These are phyloP conservation scores for Lysandra coridon DNA, from an alignment of 2,888 invertebrate species.

Conservation along the genomic window DNA sequence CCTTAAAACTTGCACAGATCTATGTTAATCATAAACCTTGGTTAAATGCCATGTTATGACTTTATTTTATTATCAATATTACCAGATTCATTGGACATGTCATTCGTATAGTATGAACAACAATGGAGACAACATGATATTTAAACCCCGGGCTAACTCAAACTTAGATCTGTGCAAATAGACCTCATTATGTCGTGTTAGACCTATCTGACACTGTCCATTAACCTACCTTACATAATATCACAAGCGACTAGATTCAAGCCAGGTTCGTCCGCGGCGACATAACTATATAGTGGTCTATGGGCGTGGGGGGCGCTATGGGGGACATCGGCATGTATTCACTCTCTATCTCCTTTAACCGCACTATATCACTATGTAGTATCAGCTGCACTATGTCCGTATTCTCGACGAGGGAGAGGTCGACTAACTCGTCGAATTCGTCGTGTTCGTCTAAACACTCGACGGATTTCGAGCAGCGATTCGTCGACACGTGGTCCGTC, in stretches of 20 bases:
- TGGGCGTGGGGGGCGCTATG: conserved; percentile 56
- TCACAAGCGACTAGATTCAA: conserved; percentile 49
- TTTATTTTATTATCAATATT: background rate
- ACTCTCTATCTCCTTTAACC: conserved; percentile 55
- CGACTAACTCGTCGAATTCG: conserved; percentile 51
- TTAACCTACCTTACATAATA: conserved; percentile 36
- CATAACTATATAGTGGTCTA: conserved; percentile 72
- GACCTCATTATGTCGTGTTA: background rate
- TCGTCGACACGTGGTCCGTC: conserved; percentile 53
- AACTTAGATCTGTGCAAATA: background rate
- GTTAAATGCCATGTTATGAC: background rate
- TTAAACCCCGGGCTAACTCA: background rate
- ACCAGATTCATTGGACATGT: too few relatives aligned
- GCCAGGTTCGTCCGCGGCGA: conserved; percentile 66
- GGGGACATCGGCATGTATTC: conserved; percentile 74
- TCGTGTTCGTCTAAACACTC: conserved; percentile 62
- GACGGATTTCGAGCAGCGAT: conserved; percentile 68
- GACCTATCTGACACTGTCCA: background rate
- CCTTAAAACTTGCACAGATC: background rate
- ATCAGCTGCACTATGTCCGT: conserved; percentile 68
- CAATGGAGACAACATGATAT: background rate
- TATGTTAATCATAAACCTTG: background rate
- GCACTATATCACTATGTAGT: conserved; percentile 54
- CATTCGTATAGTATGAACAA: background rate
- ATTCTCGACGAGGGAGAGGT: conserved; percentile 59